Evolutionary conservation across 1,140 invertebrate species (phyloP).

Genomic region (Anthonomus grandis): DNA sequence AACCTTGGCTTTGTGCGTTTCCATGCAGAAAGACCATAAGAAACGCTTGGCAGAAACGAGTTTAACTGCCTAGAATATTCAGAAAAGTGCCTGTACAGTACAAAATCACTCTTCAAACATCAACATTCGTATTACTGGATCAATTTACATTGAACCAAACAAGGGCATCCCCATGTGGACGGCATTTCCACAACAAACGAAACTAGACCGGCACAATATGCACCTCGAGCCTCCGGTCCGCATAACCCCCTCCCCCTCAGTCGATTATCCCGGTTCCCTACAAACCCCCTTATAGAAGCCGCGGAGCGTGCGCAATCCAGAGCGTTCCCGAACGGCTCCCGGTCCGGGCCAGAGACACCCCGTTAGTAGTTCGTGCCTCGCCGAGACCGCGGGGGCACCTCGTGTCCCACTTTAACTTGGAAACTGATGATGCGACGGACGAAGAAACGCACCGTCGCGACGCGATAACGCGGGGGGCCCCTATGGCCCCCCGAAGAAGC

Average conservation of each 20-base stretch:
- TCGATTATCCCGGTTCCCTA: slow-evolving; percentile 15
- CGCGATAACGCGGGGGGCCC: background rate
- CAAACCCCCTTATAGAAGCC: slow-evolving; percentile 12
- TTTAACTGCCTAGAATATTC: too few relatives aligned
- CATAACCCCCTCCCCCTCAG: background rate
- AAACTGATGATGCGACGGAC: background rate
- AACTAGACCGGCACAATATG: too few relatives aligned
- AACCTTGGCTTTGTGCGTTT: too few relatives aligned
- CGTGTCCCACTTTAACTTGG: background rate
- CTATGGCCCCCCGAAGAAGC: slow-evolving; percentile 14
- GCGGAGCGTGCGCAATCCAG: slow-evolving; percentile 8
- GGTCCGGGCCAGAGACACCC: slow-evolving; percentile 17
- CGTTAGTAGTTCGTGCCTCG: slow-evolving; percentile 10
- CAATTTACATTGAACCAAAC: too few relatives aligned
- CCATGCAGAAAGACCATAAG: too few relatives aligned
- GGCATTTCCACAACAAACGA: too few relatives aligned
- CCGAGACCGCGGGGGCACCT: slow-evolving; percentile 4
- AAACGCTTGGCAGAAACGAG: too few relatives aligned
- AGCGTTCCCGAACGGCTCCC: background rate
- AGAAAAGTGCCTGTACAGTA: too few relatives aligned
- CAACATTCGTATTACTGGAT: too few relatives aligned
- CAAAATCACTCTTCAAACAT: too few relatives aligned
- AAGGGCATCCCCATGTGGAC: too few relatives aligned
- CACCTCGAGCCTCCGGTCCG: too few relatives aligned
- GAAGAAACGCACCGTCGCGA: background rate